Conservation (phyloP, 2,797 vertebrate species). For the Pantherophis vulpinus region DNA sequence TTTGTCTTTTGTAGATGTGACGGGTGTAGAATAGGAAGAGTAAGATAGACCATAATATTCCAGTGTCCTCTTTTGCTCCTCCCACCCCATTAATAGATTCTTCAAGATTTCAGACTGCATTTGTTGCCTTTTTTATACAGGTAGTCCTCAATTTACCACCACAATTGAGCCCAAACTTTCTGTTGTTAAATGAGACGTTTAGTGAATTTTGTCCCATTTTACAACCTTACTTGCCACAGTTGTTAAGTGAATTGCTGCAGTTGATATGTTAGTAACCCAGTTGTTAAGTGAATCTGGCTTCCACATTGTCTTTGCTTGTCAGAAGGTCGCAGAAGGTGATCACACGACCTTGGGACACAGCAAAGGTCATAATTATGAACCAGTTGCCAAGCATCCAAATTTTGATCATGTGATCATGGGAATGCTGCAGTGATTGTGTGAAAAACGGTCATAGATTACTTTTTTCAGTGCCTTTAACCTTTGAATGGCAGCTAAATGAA, state of each 20-base stretch:
- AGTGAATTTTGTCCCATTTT: background rate
- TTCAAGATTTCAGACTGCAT: background rate
- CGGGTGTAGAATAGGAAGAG: background rate
- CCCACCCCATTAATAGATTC: background rate
- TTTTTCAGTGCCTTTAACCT: background rate
- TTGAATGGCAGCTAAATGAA: background rate
- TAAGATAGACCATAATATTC: background rate
- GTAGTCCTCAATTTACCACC: background rate
- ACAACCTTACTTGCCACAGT: background rate
- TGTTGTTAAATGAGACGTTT: background rate
- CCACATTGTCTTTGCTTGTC: background rate
- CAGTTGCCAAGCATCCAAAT: background rate
- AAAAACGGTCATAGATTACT: background rate
- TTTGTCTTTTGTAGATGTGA: background rate
- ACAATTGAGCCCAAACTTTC: background rate
- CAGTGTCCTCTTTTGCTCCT: background rate
- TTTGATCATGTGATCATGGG: background rate
- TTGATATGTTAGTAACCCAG: background rate
- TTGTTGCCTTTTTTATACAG: background rate
- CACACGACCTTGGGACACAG: background rate
- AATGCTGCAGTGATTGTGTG: background rate
- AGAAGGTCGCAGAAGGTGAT: background rate
- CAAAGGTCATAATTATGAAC: background rate
- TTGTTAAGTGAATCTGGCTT: background rate
- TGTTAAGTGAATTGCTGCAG: background rate